phyloP scores from a whole-genome alignment of 2,113 vertebrate genomes.

The Lepus americanus region DNA sequence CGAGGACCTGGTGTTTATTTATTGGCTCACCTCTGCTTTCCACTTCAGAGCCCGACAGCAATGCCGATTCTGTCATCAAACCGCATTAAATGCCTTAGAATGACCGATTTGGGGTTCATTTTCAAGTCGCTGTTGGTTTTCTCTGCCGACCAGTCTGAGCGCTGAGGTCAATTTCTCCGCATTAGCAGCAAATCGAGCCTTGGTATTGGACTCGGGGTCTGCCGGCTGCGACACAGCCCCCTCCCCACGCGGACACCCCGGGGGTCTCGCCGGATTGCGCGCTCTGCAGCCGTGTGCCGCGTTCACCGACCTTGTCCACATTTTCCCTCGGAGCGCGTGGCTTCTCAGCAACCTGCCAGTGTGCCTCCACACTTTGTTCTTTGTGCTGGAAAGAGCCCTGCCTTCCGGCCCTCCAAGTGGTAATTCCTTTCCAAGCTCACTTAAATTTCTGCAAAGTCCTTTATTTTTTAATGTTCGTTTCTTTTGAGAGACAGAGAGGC shows the following conservation, averaged over 20 bases:
- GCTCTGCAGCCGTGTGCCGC: background rate
- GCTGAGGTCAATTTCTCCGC: slow-evolving; percentile 61
- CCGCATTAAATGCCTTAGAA: slow-evolving; percentile 54
- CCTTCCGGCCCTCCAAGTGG: background rate
- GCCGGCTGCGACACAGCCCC: background rate
- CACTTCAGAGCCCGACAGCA: background rate
- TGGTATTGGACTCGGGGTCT: background rate
- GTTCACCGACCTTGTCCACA: too few relatives aligned
- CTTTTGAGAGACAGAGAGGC: too few relatives aligned
- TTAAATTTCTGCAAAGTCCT: background rate
- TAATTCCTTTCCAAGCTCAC: slow-evolving; percentile 16
- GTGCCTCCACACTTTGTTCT: background rate
- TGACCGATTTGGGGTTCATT: slow-evolving; percentile 68
- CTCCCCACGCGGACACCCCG: fast-evolving
- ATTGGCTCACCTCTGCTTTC: slow-evolving; percentile 9
- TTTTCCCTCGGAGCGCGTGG: background rate
- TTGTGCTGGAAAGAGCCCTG: background rate
- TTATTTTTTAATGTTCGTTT: too few relatives aligned
- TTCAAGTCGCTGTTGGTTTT: slow-evolving; percentile 64
- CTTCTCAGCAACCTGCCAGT: background rate
- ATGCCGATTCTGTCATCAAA: slow-evolving; percentile 57
- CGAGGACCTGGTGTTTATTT: background rate
- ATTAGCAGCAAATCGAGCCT: slow-evolving; percentile 56
- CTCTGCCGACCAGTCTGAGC: background rate
- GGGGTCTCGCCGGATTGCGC: fast-evolving